These are phyloP conservation scores for Stenolophus ochropezus DNA, from an alignment of 2,888 invertebrate genomes.

Conservation along the genomic window DNA sequence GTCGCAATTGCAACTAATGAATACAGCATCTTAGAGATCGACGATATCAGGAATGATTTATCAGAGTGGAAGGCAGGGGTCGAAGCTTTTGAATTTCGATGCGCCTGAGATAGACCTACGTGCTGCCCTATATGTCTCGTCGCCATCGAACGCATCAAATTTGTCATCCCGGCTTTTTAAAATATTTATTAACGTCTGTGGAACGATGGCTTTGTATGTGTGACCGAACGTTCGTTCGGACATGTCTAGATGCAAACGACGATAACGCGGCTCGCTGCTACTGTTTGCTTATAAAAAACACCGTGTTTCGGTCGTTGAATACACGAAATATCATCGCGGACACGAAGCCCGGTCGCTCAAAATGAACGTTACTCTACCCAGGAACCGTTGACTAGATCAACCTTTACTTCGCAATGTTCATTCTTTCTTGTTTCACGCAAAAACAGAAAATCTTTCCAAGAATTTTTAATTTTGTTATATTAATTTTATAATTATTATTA, in stretches of 20 bases:
- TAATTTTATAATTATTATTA: no score
- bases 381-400: not conserved
- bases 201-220: slow-evolving; percentile 31
- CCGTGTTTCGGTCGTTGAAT: slow-evolving; percentile 52
- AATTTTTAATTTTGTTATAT: not conserved
- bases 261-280: slow-evolving; percentile 54
- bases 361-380: not conserved
- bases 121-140: slow-evolving; percentile 56
- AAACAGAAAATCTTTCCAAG: no score
- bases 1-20: slow-evolving; percentile 6
- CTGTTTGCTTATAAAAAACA: slow-evolving; percentile 60
- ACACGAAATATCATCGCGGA: slow-evolving; percentile 41
- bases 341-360: slow-evolving; percentile 6
- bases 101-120: slow-evolving; percentile 38
- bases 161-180: slow-evolving; percentile 54
- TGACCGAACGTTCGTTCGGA: slow-evolving; percentile 40
- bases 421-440: no score
- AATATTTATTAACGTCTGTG: slow-evolving; percentile 59
- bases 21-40: no score
- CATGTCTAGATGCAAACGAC: slow-evolving; percentile 59
- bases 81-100: slow-evolving; percentile 48
- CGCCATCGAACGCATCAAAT: slow-evolving; percentile 58
- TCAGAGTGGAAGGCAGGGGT: slow-evolving; percentile 4
- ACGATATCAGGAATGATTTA: slow-evolving; percentile 4
- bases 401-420: not conserved